phyloP scores from a whole-genome alignment of 2,113 vertebrate species.

The Monopterus albus region DNA sequence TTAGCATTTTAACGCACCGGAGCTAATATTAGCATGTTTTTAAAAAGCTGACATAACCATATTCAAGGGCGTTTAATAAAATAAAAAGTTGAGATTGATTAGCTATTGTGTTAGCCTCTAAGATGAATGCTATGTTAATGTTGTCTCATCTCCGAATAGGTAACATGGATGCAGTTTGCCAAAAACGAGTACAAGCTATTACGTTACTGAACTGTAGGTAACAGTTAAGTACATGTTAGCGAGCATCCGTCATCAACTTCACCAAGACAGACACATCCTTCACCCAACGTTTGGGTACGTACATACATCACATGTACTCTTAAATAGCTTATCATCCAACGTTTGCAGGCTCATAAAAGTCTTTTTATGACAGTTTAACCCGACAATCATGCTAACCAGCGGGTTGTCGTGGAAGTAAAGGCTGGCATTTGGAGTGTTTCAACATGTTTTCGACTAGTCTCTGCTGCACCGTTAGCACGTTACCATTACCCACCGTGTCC shows the following conservation, averaged over 20 bases:
- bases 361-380: not conserved
- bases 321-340: no score
- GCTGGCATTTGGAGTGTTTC: not conserved
- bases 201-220: no score
- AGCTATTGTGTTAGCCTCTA: no score
- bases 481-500: constrained; percentile 34
- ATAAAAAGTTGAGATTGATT: no score
- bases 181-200: not conserved
- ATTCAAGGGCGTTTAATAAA: no score
- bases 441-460: not conserved
- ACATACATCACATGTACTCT: no score
- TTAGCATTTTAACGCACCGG: no score
- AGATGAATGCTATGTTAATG: not conserved
- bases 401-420: not conserved
- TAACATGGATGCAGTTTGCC: not conserved
- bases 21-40: no score
- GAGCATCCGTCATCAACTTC: not conserved
- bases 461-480: constrained; percentile 38
- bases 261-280: not conserved
- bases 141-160: not conserved
- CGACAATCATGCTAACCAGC: not conserved
- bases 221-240: not conserved
- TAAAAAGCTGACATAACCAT: no score
- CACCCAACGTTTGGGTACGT: not conserved
- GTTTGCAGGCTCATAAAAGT: no score